Percentiles rank a stretch among this genome's conserved stretches.
phyloP scores from a whole-genome alignment of 2,113 vertebrate species.

The Hystrix brachyura region DNA sequence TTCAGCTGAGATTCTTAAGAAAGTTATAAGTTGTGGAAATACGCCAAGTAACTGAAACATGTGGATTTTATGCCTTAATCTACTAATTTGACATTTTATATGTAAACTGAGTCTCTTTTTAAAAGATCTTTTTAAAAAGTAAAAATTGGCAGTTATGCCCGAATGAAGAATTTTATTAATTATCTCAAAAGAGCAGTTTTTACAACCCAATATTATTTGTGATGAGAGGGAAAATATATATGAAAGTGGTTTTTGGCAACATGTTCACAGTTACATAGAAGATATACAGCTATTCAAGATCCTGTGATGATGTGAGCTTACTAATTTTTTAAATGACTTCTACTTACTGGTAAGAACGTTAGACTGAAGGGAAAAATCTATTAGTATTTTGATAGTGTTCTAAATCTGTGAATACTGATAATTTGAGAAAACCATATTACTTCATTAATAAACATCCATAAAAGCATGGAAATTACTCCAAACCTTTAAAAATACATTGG shows the following conservation, averaged over 20 bases:
- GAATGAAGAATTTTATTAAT: background rate
- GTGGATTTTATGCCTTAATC: slow-evolving; percentile 47
- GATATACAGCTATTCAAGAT: background rate
- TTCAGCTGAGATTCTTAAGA: background rate
- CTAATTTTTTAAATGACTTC: slow-evolving; percentile 8
- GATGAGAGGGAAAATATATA: background rate
- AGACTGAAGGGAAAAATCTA: background rate
- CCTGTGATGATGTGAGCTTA: background rate
- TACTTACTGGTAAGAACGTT: slow-evolving; percentile 26
- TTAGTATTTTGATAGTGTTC: slow-evolving; percentile 2
- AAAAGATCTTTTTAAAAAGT: background rate
- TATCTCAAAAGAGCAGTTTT: slow-evolving; percentile 37
- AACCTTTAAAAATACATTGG: slow-evolving; percentile 1
- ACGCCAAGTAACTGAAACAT: slow-evolving; percentile 7
- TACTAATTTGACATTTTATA: slow-evolving; percentile 22
- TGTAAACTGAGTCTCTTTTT: background rate
- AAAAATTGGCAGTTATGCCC: background rate
- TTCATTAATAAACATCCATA: slow-evolving; percentile 31
- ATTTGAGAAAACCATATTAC: background rate
- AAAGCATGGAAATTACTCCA: background rate
- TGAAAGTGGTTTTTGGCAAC: background rate
- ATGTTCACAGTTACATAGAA: slow-evolving; percentile 30
- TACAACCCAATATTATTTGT: background rate
- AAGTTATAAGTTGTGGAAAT: slow-evolving; percentile 32
- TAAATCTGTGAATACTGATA: slow-evolving; percentile 28